These are phyloP conservation scores for Poeciliopsis presidionis DNA, from an alignment of 2,797 vertebrate species.

Conservation along the genomic window DNA sequence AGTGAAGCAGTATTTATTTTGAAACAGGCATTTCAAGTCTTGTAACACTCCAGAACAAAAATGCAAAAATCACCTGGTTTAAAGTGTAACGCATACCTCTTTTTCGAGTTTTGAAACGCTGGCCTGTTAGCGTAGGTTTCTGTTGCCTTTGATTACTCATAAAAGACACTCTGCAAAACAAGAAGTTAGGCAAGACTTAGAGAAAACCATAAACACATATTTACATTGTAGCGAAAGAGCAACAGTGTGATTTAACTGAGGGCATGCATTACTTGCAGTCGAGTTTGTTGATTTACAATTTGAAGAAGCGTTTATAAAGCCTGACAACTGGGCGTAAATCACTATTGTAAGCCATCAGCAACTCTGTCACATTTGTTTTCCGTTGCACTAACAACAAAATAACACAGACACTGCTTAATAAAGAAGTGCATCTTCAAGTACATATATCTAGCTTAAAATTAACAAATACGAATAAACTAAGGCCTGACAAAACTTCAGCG, in stretches of 20 bases:
- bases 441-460: not conserved
- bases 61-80: too few species aligned
- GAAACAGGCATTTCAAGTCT: not conserved
- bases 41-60: not conserved
- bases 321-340: not conserved
- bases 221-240: not conserved
- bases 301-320: not conserved
- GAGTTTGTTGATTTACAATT: not conserved
- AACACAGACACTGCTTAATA: not conserved
- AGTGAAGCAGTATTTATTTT: not conserved
- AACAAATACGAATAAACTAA: rapidly evolving
- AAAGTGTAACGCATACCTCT: constrained; percentile 84
- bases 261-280: not conserved
- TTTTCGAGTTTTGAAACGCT: constrained; percentile 99
- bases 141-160: constrained; percentile 99
- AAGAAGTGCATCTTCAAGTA: not conserved
- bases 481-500: not conserved
- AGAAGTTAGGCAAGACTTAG: not conserved
- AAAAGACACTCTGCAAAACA: constrained; percentile 91
- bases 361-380: not conserved
- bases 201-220: not conserved
- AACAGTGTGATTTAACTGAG: not conserved
- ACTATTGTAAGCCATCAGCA: not conserved
- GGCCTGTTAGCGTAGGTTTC: constrained; percentile 99
- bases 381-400: not conserved